Base-by-base conservation (phyloP, 1,140 invertebrate genomes). In the Bombus confusus region DNA sequence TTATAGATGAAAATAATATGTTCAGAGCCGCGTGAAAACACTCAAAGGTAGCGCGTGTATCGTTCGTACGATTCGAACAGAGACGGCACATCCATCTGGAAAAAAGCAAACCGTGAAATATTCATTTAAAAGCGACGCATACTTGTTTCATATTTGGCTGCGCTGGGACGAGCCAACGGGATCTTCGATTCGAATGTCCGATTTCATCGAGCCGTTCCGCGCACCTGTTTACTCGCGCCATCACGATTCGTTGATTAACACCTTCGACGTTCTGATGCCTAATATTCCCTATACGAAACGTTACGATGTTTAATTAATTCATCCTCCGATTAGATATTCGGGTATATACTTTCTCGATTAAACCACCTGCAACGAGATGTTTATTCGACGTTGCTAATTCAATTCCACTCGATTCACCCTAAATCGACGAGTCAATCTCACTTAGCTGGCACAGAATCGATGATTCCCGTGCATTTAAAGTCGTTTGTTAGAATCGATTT, bases 121-220 rank as follows among this genome's bases (percentile, higher is more conserved):
- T 88, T 83, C 66, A 64, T 83, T 86, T 88, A 88, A 83, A 89
- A 80, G 57, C 13, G 72, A 80, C 62, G 66, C 59, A 71, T 59
- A 28, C 72, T 43, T n/a, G 47, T 76, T 62, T 41, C 15, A 5
- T 39, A 69, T 74, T 41, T 34, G 37, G 15, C 43, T 31, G 59
- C 39, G n/a, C 12, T 76, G 47, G 41, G 31, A 64, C 43, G 57
- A 52, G 69, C 47, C 28, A 64, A 68, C 75, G 64, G 34, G 68
- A 72, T 80, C 85, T 76, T 75, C 69, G 43, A 76, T 78, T 78
- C 68, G 28, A 73, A 69, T 28, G 57, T 31, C 80, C 74, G 76
- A 39, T 79, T 75, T 76, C 59, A 75, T 88, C 75, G 47, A 57
- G 72, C 47, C 39, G 47, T 69, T 74, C 74, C 59, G 73, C 1